phyloP scores from a whole-genome alignment of 2,888 invertebrate species.

The Sussaba pulchella region DNA sequence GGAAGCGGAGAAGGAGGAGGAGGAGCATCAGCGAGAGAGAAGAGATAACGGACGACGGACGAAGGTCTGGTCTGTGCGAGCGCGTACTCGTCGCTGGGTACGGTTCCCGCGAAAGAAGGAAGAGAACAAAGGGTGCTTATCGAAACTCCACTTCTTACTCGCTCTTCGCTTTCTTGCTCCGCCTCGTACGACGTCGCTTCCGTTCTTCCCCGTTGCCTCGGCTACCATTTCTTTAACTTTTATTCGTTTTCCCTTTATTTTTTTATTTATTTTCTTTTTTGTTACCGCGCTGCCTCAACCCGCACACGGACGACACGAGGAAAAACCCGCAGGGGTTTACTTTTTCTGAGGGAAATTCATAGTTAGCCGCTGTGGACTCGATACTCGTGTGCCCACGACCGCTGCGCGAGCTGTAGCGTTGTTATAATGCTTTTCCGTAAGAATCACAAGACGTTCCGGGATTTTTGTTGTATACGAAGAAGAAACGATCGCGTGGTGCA shows the following conservation, averaged over 20 bases:
- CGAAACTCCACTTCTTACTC: slow-evolving; percentile 79
- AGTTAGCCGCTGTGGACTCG: slow-evolving; percentile 52
- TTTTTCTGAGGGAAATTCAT: slow-evolving; percentile 42
- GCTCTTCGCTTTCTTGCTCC: slow-evolving; percentile 62
- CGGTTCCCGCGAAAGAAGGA: slow-evolving; percentile 63
- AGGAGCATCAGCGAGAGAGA: slow-evolving; percentile 58
- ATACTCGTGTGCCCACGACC: no score
- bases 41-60: slow-evolving; percentile 70
- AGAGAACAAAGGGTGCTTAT: slow-evolving; percentile 81
- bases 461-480: background rate
- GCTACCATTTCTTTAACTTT: slow-evolving; percentile 66
- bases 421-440: slow-evolving; percentile 36
- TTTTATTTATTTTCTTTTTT: slow-evolving; percentile 60
- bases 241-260: slow-evolving; percentile 59
- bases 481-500: slow-evolving; percentile 20
- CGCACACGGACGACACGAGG: slow-evolving; percentile 11
- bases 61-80: slow-evolving; percentile 61
- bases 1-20: slow-evolving; percentile 33
- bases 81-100: background rate
- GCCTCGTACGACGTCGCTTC: slow-evolving; percentile 9
- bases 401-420: no score
- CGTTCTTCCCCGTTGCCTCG: background rate
- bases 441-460: slow-evolving; percentile 55
- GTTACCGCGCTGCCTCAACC: background rate
- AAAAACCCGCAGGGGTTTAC: no score